These are phyloP conservation scores for Autographa pulchrina DNA, from an alignment of 2,888 invertebrate species.

Conservation along the genomic window DNA sequence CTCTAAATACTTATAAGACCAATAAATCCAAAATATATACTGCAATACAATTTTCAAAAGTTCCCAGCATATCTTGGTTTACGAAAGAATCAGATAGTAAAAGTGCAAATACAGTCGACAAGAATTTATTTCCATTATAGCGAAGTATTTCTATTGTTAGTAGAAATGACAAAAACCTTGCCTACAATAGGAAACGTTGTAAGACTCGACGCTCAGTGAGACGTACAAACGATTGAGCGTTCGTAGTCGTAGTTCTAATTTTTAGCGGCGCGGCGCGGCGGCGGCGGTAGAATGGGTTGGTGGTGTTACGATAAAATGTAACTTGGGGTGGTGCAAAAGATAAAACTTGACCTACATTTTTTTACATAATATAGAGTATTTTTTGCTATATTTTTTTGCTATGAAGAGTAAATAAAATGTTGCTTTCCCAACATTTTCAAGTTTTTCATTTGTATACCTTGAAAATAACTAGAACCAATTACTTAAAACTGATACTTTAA, in stretches of 20 bases:
- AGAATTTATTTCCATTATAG: conserved; percentile 38
- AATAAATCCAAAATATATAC: neutral
- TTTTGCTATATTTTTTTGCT: no score
- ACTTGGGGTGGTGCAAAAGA: neutral
- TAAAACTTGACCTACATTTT: no score
- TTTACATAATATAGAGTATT: no score
- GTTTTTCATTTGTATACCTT: no score
- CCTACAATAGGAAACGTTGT: conserved; percentile 32
- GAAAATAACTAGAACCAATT: no score
- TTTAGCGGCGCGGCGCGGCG: no score
- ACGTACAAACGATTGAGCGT: neutral
- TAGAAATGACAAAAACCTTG: conserved; percentile 32
- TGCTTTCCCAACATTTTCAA: no score
- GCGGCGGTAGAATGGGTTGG: neutral
- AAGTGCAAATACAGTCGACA: conserved; percentile 20
- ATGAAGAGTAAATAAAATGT: no score
- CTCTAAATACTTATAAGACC: no score
- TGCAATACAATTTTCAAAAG: neutral
- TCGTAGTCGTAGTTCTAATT: neutral
- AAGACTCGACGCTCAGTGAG: conserved; percentile 21
- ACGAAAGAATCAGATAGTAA: neutral
- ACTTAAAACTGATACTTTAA: no score
- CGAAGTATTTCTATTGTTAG: conserved; percentile 37
- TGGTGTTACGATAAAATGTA: neutral
- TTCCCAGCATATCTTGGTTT: neutral